Base-by-base conservation (phyloP, 2,113 vertebrate species). In the Ptychochromis oligacanthus region DNA sequence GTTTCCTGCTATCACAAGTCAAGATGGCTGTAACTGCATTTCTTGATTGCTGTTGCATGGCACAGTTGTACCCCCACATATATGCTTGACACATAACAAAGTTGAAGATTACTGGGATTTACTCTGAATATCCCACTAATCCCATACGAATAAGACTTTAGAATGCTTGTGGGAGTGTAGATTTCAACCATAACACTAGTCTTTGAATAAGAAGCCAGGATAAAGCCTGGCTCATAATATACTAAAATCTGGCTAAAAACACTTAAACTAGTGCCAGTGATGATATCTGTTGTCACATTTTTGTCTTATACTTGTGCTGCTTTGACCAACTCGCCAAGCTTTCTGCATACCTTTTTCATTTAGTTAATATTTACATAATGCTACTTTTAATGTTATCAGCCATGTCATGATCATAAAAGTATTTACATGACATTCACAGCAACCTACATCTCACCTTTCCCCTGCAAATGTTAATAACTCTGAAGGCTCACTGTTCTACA, bases 31-130 rank as follows among this genome's bases (percentile, higher is more conserved):
- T 75, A 20, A 38, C 26, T 83, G 52, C 49, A 46, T 11, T n/a
- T 24, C 20, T 26, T 46, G n/a, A 56, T 49, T 56, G 36, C 52
- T 77, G 55, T 55, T 31, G 18, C 7, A 24, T 4, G 49, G 22
- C 36, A 62, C 31, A 60, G 34, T 22, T 4, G 20, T 43, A 17
- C 43, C 26, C 15, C 14, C n/a, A 28, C 28, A 70, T 38, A 72
- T 43, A 83, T 60, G 56, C n/a, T 38, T 59, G 28, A 14, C 46
- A 64, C 40, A 61, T 74, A 58, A 34, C 14, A 5, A 31, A 56
- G 28, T 26, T 65, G 18, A 54, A 65, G 81, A 86, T 83, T 77
- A 80, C 59, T 18, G 54, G 84, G 70, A 83, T 86, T 83, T 74
- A 77, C 52, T 46, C 11, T 64, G 75, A 77, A 70, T 24, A 65